A percentile compares a stretch with the other conserved stretches of the same genome.
phyloP scores from a whole-genome alignment of 2,797 vertebrate species.

The Coluber constrictor region DNA sequence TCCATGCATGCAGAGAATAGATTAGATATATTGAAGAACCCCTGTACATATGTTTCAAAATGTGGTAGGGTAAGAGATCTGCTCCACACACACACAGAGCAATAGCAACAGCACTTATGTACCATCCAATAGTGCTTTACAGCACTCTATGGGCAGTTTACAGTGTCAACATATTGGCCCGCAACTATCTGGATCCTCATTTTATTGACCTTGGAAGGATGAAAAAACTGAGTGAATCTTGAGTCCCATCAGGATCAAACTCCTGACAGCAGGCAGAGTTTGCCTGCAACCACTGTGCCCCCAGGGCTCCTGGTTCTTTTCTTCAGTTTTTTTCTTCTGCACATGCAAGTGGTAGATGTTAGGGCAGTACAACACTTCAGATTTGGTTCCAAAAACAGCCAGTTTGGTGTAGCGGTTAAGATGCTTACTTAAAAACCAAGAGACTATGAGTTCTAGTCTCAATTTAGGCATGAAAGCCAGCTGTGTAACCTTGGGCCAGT shows the following conservation, averaged over 20 bases:
- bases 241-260: neutral
- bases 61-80: neutral
- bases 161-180: neutral
- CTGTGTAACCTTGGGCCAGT: neutral
- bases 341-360: neutral
- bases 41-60: neutral
- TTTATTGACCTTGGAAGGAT: neutral
- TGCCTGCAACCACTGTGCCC: neutral
- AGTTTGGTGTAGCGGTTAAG: neutral
- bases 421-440: neutral
- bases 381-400: neutral
- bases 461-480: neutral
- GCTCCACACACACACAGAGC: neutral
- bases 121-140: neutral
- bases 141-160: neutral
- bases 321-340: neutral
- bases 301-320: neutral
- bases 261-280: neutral
- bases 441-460: neutral
- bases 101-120: neutral
- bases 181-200: neutral
- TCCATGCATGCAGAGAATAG: neutral
- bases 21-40: neutral
- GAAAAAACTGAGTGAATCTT: neutral
- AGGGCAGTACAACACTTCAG: neutral